phyloP scores from a whole-genome alignment of 2,113 vertebrate species.

The Alexandromys fortis region DNA sequence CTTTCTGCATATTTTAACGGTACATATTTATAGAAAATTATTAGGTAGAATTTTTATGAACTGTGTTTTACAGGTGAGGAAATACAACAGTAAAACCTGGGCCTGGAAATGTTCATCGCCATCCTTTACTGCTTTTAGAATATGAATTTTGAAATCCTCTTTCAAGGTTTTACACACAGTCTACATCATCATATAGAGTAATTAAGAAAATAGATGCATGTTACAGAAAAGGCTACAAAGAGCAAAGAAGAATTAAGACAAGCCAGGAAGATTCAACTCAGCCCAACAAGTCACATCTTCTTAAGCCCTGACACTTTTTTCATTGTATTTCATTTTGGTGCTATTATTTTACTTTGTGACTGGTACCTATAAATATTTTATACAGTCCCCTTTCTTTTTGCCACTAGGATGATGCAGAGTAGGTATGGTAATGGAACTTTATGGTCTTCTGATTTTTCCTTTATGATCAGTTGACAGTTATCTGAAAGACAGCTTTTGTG shows the following conservation, averaged over 20 bases:
- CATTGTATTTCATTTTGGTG: slow-evolving; percentile 27
- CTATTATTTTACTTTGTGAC: slow-evolving; percentile 29
- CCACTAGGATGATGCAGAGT: slow-evolving; percentile 12
- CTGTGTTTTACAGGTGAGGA: background rate
- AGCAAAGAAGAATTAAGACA: slow-evolving; percentile 43
- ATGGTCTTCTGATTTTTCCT: slow-evolving; percentile 50
- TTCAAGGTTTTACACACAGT: background rate
- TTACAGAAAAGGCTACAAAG: background rate
- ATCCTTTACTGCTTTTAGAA: background rate
- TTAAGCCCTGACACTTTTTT: background rate
- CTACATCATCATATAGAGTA: background rate
- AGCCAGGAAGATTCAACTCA: slow-evolving; percentile 29
- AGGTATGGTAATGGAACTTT: slow-evolving; percentile 47
- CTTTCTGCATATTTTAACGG: background rate
- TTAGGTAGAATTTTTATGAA: background rate
- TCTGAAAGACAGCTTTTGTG: slow-evolving; percentile 2
- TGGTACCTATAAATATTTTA: slow-evolving; percentile 65
- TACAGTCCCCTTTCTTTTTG: background rate
- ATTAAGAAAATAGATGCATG: slow-evolving; percentile 29
- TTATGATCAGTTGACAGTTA: slow-evolving; percentile 53
- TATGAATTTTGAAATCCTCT: background rate
- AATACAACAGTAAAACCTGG: background rate
- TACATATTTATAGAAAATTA: background rate
- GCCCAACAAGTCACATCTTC: background rate
- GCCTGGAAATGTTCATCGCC: background rate